phyloP scores from a whole-genome alignment of 2,888 invertebrate species.

The Empis stercorea region DNA sequence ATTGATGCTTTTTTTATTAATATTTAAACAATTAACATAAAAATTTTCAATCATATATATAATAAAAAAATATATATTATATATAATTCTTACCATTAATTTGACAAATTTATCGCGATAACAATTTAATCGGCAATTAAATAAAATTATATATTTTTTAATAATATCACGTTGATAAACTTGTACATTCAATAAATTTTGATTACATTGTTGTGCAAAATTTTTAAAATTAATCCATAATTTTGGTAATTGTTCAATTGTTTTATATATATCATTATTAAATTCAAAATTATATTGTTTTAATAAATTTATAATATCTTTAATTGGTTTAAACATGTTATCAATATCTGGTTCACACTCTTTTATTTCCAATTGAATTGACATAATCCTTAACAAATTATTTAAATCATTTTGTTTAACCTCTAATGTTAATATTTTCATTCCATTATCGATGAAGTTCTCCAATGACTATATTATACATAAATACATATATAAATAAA shows the following conservation, averaged over 20 bases:
- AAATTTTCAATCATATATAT: too few species aligned
- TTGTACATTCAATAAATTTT: constrained; percentile 74
- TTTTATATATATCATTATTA: constrained; percentile 62
- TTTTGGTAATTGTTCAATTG: constrained; percentile 74
- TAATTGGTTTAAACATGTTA: constrained; percentile 78
- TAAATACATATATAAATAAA: too few species aligned
- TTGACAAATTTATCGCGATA: constrained; percentile 61
- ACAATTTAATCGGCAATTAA: constrained; percentile 64
- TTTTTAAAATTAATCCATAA: constrained; percentile 80
- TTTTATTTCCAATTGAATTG: constrained; percentile 53
- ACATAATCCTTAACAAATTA: constrained; percentile 69
- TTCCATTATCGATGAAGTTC: constrained; percentile 62
- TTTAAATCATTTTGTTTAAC: constrained; percentile 73
- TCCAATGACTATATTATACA: constrained; percentile 47
- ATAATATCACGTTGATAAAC: constrained; percentile 77
- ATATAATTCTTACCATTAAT: constrained; percentile 21
- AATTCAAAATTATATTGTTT: constrained; percentile 78
- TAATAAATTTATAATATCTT: constrained; percentile 72
- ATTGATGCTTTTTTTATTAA: too few species aligned
- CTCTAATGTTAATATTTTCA: constrained; percentile 55
- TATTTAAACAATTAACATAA: too few species aligned
- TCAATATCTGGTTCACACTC: constrained; percentile 69
- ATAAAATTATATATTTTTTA: constrained; percentile 63
- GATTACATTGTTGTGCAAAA: constrained; percentile 66
- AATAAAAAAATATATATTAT: neutral